Conservation (phyloP, 35 echinoderm and acorn worm species). For the Chiridota heheva region DNA sequence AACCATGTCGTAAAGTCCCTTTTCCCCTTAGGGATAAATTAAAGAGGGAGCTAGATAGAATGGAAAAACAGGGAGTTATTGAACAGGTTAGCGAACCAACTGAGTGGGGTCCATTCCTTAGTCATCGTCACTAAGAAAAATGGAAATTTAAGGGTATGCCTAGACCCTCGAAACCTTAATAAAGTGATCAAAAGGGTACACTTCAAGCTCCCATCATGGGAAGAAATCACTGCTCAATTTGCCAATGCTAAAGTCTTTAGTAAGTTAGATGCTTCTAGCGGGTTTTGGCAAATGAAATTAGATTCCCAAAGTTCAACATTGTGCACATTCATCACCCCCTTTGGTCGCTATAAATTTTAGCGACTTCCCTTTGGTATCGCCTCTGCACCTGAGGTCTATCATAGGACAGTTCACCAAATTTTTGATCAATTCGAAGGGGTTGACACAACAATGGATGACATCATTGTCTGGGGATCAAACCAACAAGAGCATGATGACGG, state of each 20-base stretch:
- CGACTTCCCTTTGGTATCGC: conserved; percentile 41
- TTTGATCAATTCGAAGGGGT: conserved; percentile 21
- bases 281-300: conserved; percentile 66
- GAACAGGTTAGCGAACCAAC: conserved; percentile 31
- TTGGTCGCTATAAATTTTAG: conserved; percentile 37
- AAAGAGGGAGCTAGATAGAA: conserved; percentile 55
- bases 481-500: conserved; percentile 2
- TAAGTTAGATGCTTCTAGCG: conserved; percentile 58
- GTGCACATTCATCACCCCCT: conserved; percentile 56
- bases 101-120: conserved; percentile 50
- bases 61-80: conserved; percentile 59
- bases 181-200: conserved; percentile 25
- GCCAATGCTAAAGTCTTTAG: conserved; percentile 36
- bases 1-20: conserved; percentile 44
- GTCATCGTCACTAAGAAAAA: conserved; percentile 46
- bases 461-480: conserved; percentile 13
- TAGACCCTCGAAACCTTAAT: conserved; percentile 52
- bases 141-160: conserved; percentile 41
- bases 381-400: conserved; percentile 45
- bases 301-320: conserved; percentile 61
- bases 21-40: conserved; percentile 45
- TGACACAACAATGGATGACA: conserved; percentile 44
- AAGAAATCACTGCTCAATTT: conserved; percentile 38
- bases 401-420: conserved; percentile 18
- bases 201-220: conserved; percentile 11